phyloP scores from a whole-genome alignment of 1,140 invertebrate genomes.

The Chrysomallon squamiferum region DNA sequence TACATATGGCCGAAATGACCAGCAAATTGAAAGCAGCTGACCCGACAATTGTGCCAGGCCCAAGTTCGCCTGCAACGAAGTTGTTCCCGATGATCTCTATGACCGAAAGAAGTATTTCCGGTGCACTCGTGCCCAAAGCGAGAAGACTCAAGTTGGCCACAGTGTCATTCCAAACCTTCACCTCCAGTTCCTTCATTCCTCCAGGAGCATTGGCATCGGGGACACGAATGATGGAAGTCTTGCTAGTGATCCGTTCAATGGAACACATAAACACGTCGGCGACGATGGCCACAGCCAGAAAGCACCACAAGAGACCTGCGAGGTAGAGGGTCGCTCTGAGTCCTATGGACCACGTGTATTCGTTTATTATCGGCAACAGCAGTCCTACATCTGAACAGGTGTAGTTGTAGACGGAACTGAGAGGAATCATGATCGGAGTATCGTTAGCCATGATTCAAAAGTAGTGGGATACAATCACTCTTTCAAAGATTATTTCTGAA shows the following conservation, averaged over 20 bases:
- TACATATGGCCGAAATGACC: slow-evolving; percentile 70
- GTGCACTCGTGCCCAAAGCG: slow-evolving; percentile 73
- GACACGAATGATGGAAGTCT: slow-evolving; percentile 68
- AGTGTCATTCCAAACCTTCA: slow-evolving; percentile 72
- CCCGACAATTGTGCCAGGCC: slow-evolving; percentile 75
- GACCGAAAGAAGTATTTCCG: slow-evolving; percentile 72
- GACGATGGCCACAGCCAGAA: slow-evolving; percentile 69
- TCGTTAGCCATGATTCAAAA: too few relatives aligned
- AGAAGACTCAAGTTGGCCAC: slow-evolving; percentile 75
- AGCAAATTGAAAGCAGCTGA: slow-evolving; percentile 75
- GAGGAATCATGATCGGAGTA: too few relatives aligned
- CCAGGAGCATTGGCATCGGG: slow-evolving; percentile 41
- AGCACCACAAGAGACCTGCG: slow-evolving; percentile 67
- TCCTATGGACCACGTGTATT: slow-evolving; percentile 66
- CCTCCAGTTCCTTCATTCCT: slow-evolving; percentile 48
- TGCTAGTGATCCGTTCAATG: slow-evolving; percentile 74
- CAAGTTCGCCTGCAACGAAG: slow-evolving; percentile 68
- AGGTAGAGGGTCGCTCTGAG: slow-evolving; percentile 67
- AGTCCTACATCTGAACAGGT: slow-evolving; percentile 55
- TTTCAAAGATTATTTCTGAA: too few relatives aligned
- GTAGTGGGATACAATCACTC: too few relatives aligned
- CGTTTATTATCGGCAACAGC: slow-evolving; percentile 67
- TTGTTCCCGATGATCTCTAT: slow-evolving; percentile 71
- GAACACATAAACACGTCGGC: slow-evolving; percentile 72
- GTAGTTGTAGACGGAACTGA: slow-evolving; percentile 16